Percentiles rank a stretch among this genome's conserved stretches.
phyloP scores from a whole-genome alignment of 37 sponge, comb jelly and placozoan species.

The Ephydatia muelleri region DNA sequence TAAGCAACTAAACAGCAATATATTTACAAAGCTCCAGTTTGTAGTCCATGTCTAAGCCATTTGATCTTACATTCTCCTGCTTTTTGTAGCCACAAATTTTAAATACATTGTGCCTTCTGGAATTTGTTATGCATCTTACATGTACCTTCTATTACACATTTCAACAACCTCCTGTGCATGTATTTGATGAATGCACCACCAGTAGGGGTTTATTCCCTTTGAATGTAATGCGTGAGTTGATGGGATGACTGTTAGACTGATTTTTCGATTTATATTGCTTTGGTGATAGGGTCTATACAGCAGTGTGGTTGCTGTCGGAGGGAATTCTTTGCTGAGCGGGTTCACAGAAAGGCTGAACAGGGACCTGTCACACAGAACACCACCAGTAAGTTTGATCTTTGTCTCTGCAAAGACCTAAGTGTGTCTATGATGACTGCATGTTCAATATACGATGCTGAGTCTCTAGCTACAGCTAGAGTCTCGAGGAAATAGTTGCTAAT shows the following conservation, averaged over 20 bases:
- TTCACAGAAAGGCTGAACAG: conserved; percentile 82
- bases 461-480: no score
- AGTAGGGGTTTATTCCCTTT: no score
- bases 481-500: no score
- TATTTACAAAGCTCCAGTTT: no score
- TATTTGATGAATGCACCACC: no score
- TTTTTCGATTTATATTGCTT: background rate
- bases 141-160: background rate
- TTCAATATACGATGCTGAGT: no score
- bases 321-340: conserved; percentile 82
- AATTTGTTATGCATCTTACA: no score
- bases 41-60: no score
- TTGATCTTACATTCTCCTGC: no score
- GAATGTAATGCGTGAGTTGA: background rate
- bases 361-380: conserved; percentile 77
- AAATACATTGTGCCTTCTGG: no score
- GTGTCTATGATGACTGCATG: no score
- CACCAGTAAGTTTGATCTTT: conserved; percentile 67
- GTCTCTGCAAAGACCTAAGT: background rate
- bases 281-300: conserved; percentile 71
- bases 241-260: background rate
- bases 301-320: conserved; percentile 79
- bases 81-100: no score
- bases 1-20: background rate
- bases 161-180: background rate